Conservation (phyloP, 1,140 invertebrate species). For the Drosophila eugracilis region DNA sequence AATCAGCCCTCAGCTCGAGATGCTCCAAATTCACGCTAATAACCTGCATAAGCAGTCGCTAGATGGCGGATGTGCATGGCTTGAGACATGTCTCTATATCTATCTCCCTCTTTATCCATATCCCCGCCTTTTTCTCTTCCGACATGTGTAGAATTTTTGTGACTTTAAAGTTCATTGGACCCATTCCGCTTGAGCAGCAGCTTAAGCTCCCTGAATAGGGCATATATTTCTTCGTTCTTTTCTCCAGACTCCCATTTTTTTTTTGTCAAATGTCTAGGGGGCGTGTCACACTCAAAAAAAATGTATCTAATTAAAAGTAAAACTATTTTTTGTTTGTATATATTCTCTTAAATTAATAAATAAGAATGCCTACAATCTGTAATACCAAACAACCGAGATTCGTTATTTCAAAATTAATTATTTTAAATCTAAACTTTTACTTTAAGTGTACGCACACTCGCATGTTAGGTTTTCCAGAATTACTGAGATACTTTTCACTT, state of each 20-base stretch:
- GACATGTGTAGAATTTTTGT: conserved; percentile 44
- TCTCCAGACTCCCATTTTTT: conserved; percentile 19
- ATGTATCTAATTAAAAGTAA: not conserved
- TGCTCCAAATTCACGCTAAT: conserved; percentile 51
- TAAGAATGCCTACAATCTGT: too few relatives aligned
- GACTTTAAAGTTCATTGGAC: conserved; percentile 73
- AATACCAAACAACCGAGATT: too few relatives aligned
- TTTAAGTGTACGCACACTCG: not conserved
- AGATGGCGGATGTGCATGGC: conserved; percentile 46
- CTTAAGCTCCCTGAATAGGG: conserved; percentile 41
- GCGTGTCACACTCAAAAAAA: conserved; percentile 17
- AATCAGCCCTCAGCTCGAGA: conserved; percentile 47
- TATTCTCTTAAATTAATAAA: too few relatives aligned
- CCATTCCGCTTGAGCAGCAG: conserved; percentile 48
- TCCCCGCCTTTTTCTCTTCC: not conserved
- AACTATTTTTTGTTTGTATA: too few relatives aligned
- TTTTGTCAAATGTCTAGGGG: conserved; percentile 60
- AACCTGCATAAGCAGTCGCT: conserved; percentile 40
- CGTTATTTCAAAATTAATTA: too few relatives aligned
- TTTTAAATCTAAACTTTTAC: not conserved
- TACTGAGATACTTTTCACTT: conserved; percentile 33
- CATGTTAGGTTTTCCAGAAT: conserved; percentile 22
- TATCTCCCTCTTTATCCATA: conserved; percentile 5
- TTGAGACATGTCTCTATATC: conserved; percentile 20
- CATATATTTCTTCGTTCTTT: conserved; percentile 26